Percentiles rank a stretch among this genome's conserved stretches.
Conservation (phyloP, 2,888 invertebrate species). For the Eupithecia vulgata region DNA sequence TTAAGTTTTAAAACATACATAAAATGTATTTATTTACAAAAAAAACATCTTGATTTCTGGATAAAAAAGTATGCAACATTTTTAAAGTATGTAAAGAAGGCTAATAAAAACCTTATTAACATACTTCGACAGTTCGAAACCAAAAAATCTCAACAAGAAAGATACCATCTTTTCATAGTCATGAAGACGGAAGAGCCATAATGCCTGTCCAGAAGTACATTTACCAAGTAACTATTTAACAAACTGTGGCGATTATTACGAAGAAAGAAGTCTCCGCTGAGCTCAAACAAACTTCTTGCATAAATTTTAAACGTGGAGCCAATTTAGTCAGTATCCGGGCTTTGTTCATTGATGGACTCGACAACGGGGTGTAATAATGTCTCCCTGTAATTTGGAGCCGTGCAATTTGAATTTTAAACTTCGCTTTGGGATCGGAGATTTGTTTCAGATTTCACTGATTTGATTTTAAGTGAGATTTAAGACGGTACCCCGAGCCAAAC, state of each 20-base stretch:
- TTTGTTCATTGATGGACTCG: conserved; percentile 33
- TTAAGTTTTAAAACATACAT: too few species aligned
- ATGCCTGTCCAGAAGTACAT: conserved; percentile 34
- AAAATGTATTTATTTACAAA: background rate
- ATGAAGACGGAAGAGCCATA: conserved; percentile 45
- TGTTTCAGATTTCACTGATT: background rate
- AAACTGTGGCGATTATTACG: conserved; percentile 39
- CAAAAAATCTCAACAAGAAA: background rate
- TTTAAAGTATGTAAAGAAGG: background rate
- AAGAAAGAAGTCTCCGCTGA: conserved; percentile 47
- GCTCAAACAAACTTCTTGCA: conserved; percentile 32
- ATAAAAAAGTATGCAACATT: background rate
- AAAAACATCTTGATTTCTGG: background rate
- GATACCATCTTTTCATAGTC: conserved; percentile 44
- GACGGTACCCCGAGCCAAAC: too few species aligned
- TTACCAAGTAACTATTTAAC: conserved; percentile 10
- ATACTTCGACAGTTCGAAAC: background rate
- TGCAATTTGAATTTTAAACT: conserved; percentile 9
- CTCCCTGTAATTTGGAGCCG: background rate
- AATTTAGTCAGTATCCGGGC: conserved; percentile 19
- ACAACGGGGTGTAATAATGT: conserved; percentile 12
- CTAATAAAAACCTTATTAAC: background rate
- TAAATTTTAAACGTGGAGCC: conserved; percentile 24
- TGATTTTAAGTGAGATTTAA: background rate
- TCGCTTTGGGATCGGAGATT: background rate